These are phyloP conservation scores for Pygmarrhopalites habei DNA, from an alignment of 1,140 invertebrate species.

Conservation along the genomic window DNA sequence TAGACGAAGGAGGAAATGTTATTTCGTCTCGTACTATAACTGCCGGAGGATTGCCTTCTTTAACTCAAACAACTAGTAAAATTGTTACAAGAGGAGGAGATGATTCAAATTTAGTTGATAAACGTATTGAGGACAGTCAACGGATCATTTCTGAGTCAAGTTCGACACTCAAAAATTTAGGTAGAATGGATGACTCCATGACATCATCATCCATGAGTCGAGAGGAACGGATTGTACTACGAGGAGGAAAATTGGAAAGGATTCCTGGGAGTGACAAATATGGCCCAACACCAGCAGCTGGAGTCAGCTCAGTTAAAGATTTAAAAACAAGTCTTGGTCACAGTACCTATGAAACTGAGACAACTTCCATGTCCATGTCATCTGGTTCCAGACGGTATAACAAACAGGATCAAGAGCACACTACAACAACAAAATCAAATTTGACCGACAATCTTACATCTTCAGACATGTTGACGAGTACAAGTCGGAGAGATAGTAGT, in stretches of 20 bases:
- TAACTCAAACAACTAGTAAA: background rate
- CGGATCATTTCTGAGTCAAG: conserved; percentile 21
- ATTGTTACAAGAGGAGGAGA: no score
- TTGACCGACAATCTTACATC: background rate
- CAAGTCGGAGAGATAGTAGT: background rate
- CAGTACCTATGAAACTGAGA: conserved; percentile 32
- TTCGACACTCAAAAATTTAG: conserved; percentile 10
- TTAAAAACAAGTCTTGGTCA: background rate
- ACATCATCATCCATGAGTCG: no score
- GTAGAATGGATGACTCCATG: background rate
- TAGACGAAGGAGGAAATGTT: conserved; percentile 6
- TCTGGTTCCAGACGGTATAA: no score
- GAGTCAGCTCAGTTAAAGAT: background rate
- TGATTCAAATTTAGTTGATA: background rate
- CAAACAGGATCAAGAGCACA: no score
- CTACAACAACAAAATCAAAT: background rate
- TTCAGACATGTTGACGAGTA: background rate
- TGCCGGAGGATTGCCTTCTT: background rate
- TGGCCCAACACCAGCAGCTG: background rate
- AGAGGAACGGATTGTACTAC: conserved; percentile 1
- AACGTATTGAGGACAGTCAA: conserved; percentile 18
- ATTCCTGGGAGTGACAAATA: background rate
- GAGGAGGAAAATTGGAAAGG: conserved; percentile 6
- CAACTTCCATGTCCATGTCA: background rate
- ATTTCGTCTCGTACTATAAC: background rate